Evolutionary conservation across 2,888 invertebrate genomes (phyloP).

Genomic region (Spodoptera picta): DNA sequence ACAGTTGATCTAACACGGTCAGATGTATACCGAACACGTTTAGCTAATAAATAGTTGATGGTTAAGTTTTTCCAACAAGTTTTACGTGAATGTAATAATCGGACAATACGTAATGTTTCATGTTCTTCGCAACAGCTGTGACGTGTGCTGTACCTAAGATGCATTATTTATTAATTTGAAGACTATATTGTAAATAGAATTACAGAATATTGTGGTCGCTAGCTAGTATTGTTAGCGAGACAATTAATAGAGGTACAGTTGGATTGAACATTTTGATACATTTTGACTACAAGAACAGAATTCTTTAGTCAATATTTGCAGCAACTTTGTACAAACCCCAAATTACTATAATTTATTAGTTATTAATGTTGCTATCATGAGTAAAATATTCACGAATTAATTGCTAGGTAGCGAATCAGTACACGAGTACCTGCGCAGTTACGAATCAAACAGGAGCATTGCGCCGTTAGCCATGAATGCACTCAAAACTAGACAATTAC

Average conservation of each 20-base stretch:
- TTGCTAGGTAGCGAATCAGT: too few relatives aligned
- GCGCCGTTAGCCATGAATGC: slow-evolving; percentile 40
- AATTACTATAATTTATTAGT: too few relatives aligned
- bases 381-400: too few relatives aligned
- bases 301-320: too few relatives aligned
- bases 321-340: too few relatives aligned
- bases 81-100: slow-evolving; percentile 45
- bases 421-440: slow-evolving; percentile 18
- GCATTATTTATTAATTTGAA: slow-evolving; percentile 8
- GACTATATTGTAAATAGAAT: slow-evolving; percentile 6
- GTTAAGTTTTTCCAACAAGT: slow-evolving; percentile 39
- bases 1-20: slow-evolving; percentile 29
- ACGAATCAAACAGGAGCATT: slow-evolving; percentile 43
- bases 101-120: slow-evolving; percentile 37
- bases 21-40: slow-evolving; percentile 48
- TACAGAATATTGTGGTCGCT: slow-evolving; percentile 24
- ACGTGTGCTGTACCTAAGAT: slow-evolving; percentile 19
- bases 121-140: slow-evolving; percentile 24
- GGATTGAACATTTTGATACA: slow-evolving; percentile 13
- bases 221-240: slow-evolving; percentile 20
- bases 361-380: too few relatives aligned
- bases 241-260: slow-evolving; percentile 29
- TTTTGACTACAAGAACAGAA: too few relatives aligned
- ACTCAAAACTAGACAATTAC: slow-evolving; percentile 48
- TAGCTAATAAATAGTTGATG: slow-evolving; percentile 42